These are phyloP conservation scores for Mimumesa dahlbomi DNA, from an alignment of 2,888 invertebrate species.

Conservation along the genomic window DNA sequence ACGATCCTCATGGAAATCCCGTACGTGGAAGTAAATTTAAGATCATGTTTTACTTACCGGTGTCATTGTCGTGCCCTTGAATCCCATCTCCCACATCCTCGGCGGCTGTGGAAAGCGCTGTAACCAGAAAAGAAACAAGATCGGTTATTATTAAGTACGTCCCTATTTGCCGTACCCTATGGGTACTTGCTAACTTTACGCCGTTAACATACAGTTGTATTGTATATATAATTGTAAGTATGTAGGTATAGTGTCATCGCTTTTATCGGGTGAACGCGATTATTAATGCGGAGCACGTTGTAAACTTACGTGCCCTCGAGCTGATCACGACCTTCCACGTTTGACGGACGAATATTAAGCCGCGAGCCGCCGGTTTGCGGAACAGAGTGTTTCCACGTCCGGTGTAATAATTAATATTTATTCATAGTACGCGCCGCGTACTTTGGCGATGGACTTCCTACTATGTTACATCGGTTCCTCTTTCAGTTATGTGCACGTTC, in stretches of 20 bases:
- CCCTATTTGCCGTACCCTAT: no score
- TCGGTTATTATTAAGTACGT: no score
- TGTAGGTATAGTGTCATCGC: conserved; percentile 7
- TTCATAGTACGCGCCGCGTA: background rate
- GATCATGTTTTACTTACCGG: conserved; percentile 68
- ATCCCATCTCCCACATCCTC: conserved; percentile 73
- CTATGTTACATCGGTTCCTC: background rate
- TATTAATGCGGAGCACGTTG: conserved; percentile 56
- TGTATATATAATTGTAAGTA: no score
- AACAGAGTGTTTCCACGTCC: conserved; percentile 9
- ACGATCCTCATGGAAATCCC: conserved; percentile 22
- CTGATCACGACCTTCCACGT: conserved; percentile 52
- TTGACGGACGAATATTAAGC: conserved; percentile 46
- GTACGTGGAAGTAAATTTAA: conserved; percentile 14
- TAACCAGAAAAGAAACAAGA: conserved; percentile 58
- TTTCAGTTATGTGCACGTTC: background rate
- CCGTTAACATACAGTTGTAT: no score
- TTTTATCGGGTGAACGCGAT: conserved; percentile 30
- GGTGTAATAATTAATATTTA: conserved; percentile 17
- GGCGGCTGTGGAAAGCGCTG: conserved; percentile 74
- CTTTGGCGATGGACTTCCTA: background rate
- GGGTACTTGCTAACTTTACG: no score
- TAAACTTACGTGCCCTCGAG: conserved; percentile 58
- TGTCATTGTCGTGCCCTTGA: conserved; percentile 73
- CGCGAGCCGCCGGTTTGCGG: conserved; percentile 12